A percentile compares a stretch with the other conserved stretches of the same genome.
phyloP scores from a whole-genome alignment of 2,797 vertebrate species.

The Galagoides demidoff region DNA sequence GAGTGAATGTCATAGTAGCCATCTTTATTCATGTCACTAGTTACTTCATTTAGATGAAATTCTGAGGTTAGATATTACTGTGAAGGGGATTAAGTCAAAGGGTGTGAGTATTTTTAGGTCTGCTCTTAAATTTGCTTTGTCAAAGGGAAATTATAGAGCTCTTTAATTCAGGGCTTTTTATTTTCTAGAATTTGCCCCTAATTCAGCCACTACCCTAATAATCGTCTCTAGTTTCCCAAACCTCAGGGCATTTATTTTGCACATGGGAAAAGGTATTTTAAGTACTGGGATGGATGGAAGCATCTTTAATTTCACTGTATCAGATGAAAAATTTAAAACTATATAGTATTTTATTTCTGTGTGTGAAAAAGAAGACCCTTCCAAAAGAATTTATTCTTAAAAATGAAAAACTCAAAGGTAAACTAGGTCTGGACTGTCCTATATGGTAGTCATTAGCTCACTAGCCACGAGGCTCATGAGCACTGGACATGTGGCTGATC shows the following conservation, averaged over 20 bases:
- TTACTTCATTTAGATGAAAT: conserved; percentile 48
- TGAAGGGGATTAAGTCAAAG: conserved; percentile 5
- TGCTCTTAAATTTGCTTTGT: conserved; percentile 15
- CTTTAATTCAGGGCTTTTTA: not conserved
- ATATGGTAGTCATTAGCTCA: not conserved
- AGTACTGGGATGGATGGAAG: not conserved
- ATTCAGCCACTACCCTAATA: not conserved
- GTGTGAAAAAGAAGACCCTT: conserved; percentile 31
- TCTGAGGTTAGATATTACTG: not conserved
- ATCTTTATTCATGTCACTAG: not conserved
- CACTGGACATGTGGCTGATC: not conserved
- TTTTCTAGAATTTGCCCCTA: conserved; percentile 9
- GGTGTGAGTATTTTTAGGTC: not conserved
- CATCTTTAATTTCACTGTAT: not conserved
- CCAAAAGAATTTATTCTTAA: conserved; percentile 54
- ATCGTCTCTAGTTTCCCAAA: not conserved
- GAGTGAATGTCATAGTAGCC: not conserved
- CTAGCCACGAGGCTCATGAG: not conserved
- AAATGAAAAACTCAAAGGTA: not conserved
- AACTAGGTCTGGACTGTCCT: not conserved
- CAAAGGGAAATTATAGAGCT: not conserved
- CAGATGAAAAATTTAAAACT: conserved; percentile 13
- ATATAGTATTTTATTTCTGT: conserved; percentile 6
- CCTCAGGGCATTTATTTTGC: not conserved
- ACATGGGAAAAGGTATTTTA: not conserved